Conservation (phyloP, 2,888 invertebrate species). For the Thymelicus acteon region DNA sequence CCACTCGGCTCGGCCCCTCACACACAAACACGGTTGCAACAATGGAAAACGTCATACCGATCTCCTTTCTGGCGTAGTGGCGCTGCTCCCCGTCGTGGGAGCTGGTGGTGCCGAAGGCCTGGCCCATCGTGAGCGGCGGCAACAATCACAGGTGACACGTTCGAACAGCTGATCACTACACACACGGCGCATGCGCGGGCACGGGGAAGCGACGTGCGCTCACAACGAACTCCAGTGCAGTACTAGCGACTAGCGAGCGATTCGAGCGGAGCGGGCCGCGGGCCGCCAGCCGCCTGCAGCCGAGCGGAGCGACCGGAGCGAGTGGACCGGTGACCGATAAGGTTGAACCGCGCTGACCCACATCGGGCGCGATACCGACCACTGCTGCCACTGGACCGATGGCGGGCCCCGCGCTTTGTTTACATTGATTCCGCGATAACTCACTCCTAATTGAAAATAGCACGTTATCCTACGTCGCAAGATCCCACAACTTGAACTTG, state of each 20-base stretch:
- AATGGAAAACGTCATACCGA: constrained; percentile 61
- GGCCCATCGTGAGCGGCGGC: constrained; percentile 67
- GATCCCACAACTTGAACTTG: constrained; percentile 2
- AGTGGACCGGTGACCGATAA: constrained; percentile 53
- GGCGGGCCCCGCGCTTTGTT: constrained; percentile 29
- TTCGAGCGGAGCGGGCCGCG: constrained; percentile 36
- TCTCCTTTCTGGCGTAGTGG: constrained; percentile 77
- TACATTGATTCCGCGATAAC: constrained; percentile 38
- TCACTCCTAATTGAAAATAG: constrained; percentile 7
- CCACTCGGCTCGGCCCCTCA: neutral
- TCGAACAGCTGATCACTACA: constrained; percentile 63
- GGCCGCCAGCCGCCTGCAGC: constrained; percentile 16
- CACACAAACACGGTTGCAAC: constrained; percentile 25
- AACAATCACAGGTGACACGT: constrained; percentile 44
- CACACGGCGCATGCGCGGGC: constrained; percentile 64
- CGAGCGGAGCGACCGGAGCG: constrained; percentile 23
- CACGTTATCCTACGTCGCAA: constrained; percentile 17
- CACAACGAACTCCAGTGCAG: constrained; percentile 36
- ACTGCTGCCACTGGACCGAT: too few relatives aligned
- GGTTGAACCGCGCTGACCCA: constrained; percentile 47
- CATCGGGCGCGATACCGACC: constrained; percentile 25
- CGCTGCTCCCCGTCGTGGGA: constrained; percentile 74
- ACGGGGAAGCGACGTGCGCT: constrained; percentile 47
- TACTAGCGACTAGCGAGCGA: constrained; percentile 30
- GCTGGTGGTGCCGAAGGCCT: constrained; percentile 78